Conservation (phyloP, 2,113 vertebrate genomes). For the Proterorhinus semilunaris region DNA sequence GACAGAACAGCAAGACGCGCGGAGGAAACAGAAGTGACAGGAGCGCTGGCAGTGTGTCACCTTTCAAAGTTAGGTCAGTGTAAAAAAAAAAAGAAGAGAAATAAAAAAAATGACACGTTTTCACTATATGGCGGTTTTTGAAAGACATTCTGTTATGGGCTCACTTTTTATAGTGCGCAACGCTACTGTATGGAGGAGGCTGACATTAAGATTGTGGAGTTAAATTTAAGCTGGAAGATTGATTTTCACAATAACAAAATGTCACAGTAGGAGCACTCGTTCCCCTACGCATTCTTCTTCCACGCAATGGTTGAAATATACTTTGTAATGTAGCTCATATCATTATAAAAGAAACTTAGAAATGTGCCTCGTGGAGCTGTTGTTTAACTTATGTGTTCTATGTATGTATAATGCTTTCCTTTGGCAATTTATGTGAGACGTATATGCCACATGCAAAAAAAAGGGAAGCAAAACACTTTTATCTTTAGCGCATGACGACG, state of each 20-base stretch:
- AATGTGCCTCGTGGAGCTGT: neutral
- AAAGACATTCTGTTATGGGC: constrained; percentile 33
- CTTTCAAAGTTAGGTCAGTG: constrained; percentile 40
- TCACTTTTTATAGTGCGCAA: constrained; percentile 44
- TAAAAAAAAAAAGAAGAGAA: neutral
- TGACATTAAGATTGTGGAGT: constrained; percentile 40
- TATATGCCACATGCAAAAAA: neutral
- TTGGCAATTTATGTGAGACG: neutral
- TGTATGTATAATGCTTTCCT: neutral
- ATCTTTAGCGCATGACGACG: neutral
- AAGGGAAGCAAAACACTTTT: neutral
- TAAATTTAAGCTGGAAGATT: constrained; percentile 25
- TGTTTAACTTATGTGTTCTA: neutral
- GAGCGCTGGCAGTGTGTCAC: constrained; percentile 34
- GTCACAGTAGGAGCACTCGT: constrained; percentile 11
- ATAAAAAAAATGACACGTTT: constrained; percentile 24
- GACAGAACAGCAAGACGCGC: constrained; percentile 34
- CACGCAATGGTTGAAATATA: constrained; percentile 10
- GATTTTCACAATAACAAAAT: constrained; percentile 30
- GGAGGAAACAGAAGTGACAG: constrained; percentile 41
- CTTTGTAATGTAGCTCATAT: constrained; percentile 13
- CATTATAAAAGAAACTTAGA: neutral
- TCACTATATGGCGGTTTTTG: constrained; percentile 28
- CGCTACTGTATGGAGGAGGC: constrained; percentile 21
- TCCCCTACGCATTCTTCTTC: neutral